Percentiles rank a stretch among this genome's conserved stretches.
Conservation (phyloP, 2,797 vertebrate genomes). For the Tapera naevia region DNA sequence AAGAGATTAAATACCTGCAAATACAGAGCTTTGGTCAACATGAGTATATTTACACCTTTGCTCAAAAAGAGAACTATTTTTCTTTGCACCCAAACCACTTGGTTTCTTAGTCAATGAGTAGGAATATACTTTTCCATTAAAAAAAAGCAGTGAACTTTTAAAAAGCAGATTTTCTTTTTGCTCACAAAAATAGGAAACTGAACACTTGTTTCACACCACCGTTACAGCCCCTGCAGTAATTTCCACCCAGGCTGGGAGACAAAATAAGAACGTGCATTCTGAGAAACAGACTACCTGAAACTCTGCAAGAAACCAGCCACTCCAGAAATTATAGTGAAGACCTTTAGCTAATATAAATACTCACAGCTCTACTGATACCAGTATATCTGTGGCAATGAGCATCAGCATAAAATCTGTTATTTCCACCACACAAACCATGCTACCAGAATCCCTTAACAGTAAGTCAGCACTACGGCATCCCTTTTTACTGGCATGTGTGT, state of each 20-base stretch:
- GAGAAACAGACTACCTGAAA: slow-evolving; percentile 10
- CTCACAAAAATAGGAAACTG: not conserved
- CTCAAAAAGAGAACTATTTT: not conserved
- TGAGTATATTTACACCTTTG: not conserved
- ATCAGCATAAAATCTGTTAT: not conserved
- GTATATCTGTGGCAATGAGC: not conserved
- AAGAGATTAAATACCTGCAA: not conserved
- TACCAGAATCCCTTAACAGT: not conserved
- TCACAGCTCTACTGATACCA: not conserved
- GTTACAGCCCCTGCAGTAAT: not conserved
- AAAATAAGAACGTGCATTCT: not conserved
- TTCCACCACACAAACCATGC: not conserved
- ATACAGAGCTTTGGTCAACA: not conserved
- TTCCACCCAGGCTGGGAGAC: not conserved
- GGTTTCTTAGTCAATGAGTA: not conserved
- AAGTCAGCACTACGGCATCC: not conserved
- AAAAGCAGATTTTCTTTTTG: not conserved
- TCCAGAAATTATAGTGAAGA: not conserved
- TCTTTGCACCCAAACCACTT: not conserved
- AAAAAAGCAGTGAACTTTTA: not conserved
- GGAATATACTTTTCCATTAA: not conserved
- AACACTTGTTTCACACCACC: not conserved
- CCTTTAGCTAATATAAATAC: not conserved
- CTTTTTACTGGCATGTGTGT: not conserved
- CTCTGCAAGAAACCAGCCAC: not conserved